phyloP scores from a whole-genome alignment of 64 coral and sea anemone genomes.

The Hydrozoanthus tunicans region DNA sequence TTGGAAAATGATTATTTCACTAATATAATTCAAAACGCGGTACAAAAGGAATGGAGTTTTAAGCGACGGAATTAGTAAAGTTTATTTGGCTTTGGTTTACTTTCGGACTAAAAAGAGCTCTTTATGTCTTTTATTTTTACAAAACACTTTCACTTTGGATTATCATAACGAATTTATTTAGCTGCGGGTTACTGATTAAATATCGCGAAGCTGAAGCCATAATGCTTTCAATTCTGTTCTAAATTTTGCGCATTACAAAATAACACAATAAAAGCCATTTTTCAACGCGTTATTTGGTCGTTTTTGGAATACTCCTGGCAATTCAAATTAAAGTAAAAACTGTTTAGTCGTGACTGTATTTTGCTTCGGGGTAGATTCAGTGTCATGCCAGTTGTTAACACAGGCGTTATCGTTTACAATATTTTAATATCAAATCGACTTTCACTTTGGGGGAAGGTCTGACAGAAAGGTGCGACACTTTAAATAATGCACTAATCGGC shows the following conservation, averaged over 20 bases:
- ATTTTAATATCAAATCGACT: background rate
- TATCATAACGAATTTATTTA: background rate
- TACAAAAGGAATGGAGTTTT: background rate
- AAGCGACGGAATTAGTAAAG: background rate
- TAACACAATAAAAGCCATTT: background rate
- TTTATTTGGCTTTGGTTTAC: background rate
- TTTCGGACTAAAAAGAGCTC: background rate
- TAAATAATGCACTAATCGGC: too few relatives aligned
- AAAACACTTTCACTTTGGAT: slow-evolving; percentile 13
- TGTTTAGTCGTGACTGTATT: background rate
- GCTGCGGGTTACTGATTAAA: too few relatives aligned
- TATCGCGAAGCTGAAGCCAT: background rate
- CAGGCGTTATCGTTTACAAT: background rate
- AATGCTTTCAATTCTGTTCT: background rate
- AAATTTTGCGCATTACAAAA: background rate
- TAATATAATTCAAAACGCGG: background rate
- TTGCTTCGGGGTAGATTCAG: background rate
- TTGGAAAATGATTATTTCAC: background rate
- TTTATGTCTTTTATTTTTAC: background rate
- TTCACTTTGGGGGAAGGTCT: background rate
- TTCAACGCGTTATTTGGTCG: too few relatives aligned
- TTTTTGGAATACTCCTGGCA: background rate
- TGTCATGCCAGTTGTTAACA: background rate
- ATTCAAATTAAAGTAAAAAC: background rate
- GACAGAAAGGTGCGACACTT: background rate